Base-by-base conservation (phyloP, 2,113 vertebrate species). In the Etia nguti region DNA sequence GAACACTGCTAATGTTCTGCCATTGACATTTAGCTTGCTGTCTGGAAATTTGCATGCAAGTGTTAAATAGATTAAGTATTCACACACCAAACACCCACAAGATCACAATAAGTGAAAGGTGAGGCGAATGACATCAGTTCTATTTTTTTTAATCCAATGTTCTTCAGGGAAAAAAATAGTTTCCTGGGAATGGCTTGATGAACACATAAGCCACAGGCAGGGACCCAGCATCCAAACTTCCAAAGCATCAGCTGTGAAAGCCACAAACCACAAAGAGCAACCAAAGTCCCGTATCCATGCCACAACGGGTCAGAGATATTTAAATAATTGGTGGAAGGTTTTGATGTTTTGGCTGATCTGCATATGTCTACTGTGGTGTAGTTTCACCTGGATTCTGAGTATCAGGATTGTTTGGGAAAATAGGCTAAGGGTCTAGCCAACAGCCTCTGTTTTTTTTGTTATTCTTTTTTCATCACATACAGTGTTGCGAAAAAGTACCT, bases 131-230 rank as follows among this genome's bases (percentile, higher is more conserved):
- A 29, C 22, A 48, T 18, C 6, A 24, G 36, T 24, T 24, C 62
- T 70, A 22, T 70, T 70, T 46, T 36, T 36, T 75, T 48, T 29
- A 48, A 75, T 0, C 6, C 24, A 29, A 29, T 48, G 68, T 0
- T 48, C 9, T 75, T 41, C 2, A 16, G 41, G 24, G 6, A 7
- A 29, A 60, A 60, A 48, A 48, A 29, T 8, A 18, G 68, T 48
- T 75, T 22, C 70, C 20, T 1, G 70, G 43, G 15, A 20, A 31
- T 31, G 16, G 70, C 70, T 75, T 29, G 24, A 20, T 29, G 24
- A 75, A 29, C 0, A 75, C 24, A 50, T 2, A 16, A 20, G 10
- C 10, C 43, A 20, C 43, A 20, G 70, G 3, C 43, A 75, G 1
- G 2, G 6, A 50, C 24, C 70, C 48, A 75, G 70, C 16, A 75